Evolutionary conservation across 2,797 vertebrate genomes (phyloP).

Genomic region (Calcarius lapponicus): DNA sequence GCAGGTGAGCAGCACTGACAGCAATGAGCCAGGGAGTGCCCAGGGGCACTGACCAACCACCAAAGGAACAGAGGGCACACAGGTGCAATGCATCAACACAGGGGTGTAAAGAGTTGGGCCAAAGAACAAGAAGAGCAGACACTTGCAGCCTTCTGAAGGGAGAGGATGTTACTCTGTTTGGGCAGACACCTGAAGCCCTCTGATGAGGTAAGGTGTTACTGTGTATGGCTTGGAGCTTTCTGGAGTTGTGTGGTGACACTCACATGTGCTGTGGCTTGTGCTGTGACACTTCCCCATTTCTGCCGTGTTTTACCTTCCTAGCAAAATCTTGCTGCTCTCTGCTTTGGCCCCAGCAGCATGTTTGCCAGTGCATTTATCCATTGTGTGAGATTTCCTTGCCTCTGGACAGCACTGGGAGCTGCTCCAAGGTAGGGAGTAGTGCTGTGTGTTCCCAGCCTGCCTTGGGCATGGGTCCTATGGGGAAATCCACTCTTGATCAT

Average conservation of each 20-base stretch:
- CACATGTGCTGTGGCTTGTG: neutral
- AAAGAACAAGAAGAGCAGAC: neutral
- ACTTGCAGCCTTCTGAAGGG: neutral
- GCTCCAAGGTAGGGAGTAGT: accelerated
- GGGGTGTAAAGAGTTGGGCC: neutral
- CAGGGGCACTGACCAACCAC: neutral
- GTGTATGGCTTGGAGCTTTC: neutral
- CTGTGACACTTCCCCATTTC: neutral
- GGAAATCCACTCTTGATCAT: neutral
- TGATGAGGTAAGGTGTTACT: neutral
- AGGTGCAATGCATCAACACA: neutral
- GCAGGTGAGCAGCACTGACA: neutral
- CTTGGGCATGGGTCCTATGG: neutral
- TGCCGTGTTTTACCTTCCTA: neutral
- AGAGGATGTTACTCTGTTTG: too few relatives aligned
- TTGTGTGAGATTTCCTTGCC: accelerated
- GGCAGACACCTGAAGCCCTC: neutral
- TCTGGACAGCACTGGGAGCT: accelerated
- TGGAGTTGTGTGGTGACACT: neutral
- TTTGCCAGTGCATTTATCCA: accelerated
- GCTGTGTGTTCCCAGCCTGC: neutral
- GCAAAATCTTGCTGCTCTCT: neutral
- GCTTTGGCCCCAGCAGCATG: accelerated
- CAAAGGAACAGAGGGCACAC: neutral
- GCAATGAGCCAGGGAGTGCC: neutral